phyloP scores from a whole-genome alignment of 1,140 invertebrate genomes.

The Polyergus mexicanus region DNA sequence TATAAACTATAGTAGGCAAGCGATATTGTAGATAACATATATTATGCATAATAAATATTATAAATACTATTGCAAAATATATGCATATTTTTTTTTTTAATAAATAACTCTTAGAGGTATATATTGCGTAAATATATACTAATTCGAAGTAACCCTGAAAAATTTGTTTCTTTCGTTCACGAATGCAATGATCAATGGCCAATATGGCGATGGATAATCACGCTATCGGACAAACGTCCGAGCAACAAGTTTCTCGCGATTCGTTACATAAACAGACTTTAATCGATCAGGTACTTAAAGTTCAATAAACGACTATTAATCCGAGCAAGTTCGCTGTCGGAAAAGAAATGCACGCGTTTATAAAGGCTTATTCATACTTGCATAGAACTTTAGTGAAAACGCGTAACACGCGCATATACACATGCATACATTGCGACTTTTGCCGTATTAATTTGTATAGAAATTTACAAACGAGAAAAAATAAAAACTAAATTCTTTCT shows the following conservation, averaged over 20 bases:
- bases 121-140: not conserved
- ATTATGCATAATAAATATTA: not conserved
- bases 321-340: not conserved
- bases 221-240: constrained; percentile 35
- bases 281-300: not conserved
- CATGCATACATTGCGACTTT: not conserved
- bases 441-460: not conserved
- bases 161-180: not conserved
- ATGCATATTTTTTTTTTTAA: not conserved
- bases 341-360: not conserved
- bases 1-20: too few relatives aligned
- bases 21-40: not conserved
- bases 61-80: not conserved
- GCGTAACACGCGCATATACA: too few relatives aligned
- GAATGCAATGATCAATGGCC: constrained; percentile 58
- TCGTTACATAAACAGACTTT: constrained; percentile 10
- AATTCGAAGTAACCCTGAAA: not conserved
- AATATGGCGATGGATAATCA: constrained; percentile 63
- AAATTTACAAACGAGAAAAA: not conserved
- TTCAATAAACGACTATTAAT: constrained; percentile 6
- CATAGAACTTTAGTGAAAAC: not conserved
- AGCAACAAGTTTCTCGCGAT: constrained; percentile 69
- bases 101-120: not conserved
- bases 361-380: not conserved
- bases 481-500: not conserved